These are phyloP conservation scores for Rhingia rostrata DNA, from an alignment of 2,888 invertebrate genomes.

Conservation along the genomic window DNA sequence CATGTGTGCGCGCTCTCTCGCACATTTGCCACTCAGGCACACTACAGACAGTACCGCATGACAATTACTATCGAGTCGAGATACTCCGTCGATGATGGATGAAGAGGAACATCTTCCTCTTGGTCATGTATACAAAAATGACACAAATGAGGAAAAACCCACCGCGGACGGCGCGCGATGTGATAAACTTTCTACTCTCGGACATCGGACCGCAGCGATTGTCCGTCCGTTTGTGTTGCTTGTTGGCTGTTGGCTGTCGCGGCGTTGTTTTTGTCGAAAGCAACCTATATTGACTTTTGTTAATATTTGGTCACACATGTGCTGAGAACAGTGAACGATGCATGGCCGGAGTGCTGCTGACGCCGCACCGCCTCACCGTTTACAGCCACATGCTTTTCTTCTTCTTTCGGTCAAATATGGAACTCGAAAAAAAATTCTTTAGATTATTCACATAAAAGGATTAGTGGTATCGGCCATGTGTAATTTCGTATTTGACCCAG, in stretches of 20 bases:
- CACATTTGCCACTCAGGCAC: conserved; percentile 9
- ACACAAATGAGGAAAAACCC: conserved; percentile 58
- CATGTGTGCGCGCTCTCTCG: conserved; percentile 42
- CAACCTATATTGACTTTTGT: conserved; percentile 69
- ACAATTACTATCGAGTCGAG: conserved; percentile 63
- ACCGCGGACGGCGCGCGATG: conserved; percentile 47
- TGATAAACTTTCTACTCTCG: conserved; percentile 71
- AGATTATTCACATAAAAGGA: conserved; percentile 58
- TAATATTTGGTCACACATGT: conserved; percentile 66
- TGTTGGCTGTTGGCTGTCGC: conserved; percentile 41
- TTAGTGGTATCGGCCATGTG: conserved; percentile 32
- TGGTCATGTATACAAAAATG: conserved; percentile 62
- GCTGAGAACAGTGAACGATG: conserved; percentile 39
- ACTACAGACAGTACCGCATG: conserved; percentile 47
- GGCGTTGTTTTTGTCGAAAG: conserved; percentile 61
- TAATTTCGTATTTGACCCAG: conserved; percentile 52
- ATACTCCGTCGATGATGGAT: conserved; percentile 68
- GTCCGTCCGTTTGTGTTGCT: conserved; percentile 29
- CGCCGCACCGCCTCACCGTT: conserved; percentile 1
- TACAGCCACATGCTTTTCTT: conserved; percentile 74
- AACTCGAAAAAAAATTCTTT: conserved; percentile 21
- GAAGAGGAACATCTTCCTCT: conserved; percentile 69
- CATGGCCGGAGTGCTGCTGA: conserved; percentile 28
- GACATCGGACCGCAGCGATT: conserved; percentile 59
- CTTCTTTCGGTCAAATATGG: conserved; percentile 37